Percentiles rank a stretch among this genome's conserved stretches.
Conservation (phyloP, 37 sponge, comb jelly and placozoan genomes). For the Geodia barretti region DNA sequence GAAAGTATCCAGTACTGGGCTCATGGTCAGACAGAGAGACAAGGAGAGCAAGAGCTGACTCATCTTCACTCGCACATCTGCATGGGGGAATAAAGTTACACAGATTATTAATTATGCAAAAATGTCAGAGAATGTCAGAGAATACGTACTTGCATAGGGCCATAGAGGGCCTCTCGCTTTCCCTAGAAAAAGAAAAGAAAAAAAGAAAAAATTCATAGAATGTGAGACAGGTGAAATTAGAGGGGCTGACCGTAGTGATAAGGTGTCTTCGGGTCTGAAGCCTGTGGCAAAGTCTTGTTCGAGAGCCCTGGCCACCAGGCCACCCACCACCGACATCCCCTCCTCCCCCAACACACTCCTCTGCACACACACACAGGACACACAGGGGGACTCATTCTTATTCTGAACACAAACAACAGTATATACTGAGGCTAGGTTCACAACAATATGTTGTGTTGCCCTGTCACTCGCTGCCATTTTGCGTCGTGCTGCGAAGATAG, state of each 20-base stretch:
- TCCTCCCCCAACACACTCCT: neutral
- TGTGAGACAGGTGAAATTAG: too few species aligned
- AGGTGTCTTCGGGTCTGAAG: neutral
- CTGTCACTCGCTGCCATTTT: too few species aligned
- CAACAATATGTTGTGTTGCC: too few species aligned
- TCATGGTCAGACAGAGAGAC: slow-evolving; percentile 3
- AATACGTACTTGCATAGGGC: neutral
- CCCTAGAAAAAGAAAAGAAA: neutral
- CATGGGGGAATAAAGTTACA: neutral
- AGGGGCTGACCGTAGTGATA: too few species aligned
- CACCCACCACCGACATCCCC: neutral
- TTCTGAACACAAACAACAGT: neutral
- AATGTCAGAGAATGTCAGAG: neutral
- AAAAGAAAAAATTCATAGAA: too few species aligned
- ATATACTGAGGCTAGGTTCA: too few species aligned
- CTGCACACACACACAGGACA: neutral
- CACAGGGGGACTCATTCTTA: neutral
- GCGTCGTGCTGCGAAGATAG: too few species aligned
- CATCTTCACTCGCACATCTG: neutral
- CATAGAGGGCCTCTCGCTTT: neutral
- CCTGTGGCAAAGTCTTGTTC: neutral
- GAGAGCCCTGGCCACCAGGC: neutral
- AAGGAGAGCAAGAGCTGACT: neutral
- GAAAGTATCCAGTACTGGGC: slow-evolving; percentile 25
- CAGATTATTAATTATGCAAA: too few species aligned